Evolutionary conservation across 2,797 vertebrate genomes (phyloP), one percentile per base, ranked within the genome.

Genomic region (Leptatherina wallacei): DNA sequence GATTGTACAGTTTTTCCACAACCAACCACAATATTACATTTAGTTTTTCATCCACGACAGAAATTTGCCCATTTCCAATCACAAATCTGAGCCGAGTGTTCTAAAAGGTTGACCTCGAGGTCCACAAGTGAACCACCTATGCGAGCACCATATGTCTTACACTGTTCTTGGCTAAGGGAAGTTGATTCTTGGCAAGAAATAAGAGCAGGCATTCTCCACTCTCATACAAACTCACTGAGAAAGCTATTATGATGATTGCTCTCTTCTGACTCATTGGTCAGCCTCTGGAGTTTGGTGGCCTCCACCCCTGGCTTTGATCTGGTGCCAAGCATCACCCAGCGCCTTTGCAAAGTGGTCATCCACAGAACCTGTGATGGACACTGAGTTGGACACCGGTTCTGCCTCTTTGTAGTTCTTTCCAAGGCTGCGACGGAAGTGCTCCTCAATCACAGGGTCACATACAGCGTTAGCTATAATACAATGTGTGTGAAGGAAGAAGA

Each of bases 281-380:
- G 96, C 89, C 85, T 97, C 95, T 0, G 96, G 95, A 78, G 83
- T 74, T 35, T 88, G 85, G 51, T 79, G 89, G 44, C 83, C 90
- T 12, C 91, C 88, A 12, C 96, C 96, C 90, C 97, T 97, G 1
- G 97, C 96, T 93, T 99, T 99, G 78, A 99, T 95, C 92, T 98
- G 97, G 63, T 96, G 95, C 98, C 98, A 99, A 29, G 97, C 95
- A 33, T 99, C 98, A 24, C 98, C 98, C 61, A 99, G 94, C 0
- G 98, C 98, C 94, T 99, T 99, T 90, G 97, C 97, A 55, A 99
- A 99, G 94, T 99, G 98, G 93, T 99, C 98, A 0, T 99, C 98
- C 65, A 99, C 98, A 0, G 97, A 98, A 51, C 97, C 98, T 0
- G 97, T 98, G 94, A 98, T 98, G 90, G 97, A 99, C 89, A 99